Percentiles rank a stretch among this genome's conserved stretches.
These are phyloP conservation scores for Anthopleura xanthogrammica DNA, from an alignment of 92 coral and sea anemone species.

Conservation along the genomic window DNA sequence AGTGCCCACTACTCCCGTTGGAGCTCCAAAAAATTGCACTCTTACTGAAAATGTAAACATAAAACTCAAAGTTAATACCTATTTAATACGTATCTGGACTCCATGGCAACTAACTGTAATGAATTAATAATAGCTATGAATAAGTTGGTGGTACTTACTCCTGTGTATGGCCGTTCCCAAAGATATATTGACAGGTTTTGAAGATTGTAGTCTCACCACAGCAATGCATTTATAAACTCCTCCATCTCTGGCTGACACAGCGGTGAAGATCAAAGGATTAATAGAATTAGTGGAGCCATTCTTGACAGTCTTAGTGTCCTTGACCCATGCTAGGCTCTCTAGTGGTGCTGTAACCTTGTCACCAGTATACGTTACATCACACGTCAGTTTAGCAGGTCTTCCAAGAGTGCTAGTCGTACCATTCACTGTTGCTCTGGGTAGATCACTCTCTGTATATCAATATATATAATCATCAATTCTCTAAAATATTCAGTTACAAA, in stretches of 20 bases:
- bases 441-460: neutral
- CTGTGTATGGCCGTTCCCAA: conserved; percentile 10
- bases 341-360: neutral
- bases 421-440: neutral
- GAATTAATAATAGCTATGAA: neutral
- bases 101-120: neutral
- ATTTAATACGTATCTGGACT: neutral
- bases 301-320: conserved; percentile 4
- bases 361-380: conserved; percentile 16
- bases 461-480: too few relatives aligned
- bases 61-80: too few relatives aligned
- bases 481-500: too few relatives aligned
- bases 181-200: neutral
- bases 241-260: conserved; percentile 2
- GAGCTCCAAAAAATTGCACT: conserved; percentile 20
- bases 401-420: neutral
- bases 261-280: neutral
- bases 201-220: neutral
- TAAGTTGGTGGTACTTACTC: neutral
- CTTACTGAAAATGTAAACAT: neutral
- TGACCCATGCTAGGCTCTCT: conserved; percentile 14
- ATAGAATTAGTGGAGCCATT: conserved; percentile 25
- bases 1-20: conserved; percentile 7
- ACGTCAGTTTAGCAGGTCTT: conserved; percentile 9
- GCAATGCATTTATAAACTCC: conserved; percentile 11